Percentiles rank a stretch among this genome's conserved stretches.
phyloP scores from a whole-genome alignment of 2,888 invertebrate species.

The Pediacus dermestoides region DNA sequence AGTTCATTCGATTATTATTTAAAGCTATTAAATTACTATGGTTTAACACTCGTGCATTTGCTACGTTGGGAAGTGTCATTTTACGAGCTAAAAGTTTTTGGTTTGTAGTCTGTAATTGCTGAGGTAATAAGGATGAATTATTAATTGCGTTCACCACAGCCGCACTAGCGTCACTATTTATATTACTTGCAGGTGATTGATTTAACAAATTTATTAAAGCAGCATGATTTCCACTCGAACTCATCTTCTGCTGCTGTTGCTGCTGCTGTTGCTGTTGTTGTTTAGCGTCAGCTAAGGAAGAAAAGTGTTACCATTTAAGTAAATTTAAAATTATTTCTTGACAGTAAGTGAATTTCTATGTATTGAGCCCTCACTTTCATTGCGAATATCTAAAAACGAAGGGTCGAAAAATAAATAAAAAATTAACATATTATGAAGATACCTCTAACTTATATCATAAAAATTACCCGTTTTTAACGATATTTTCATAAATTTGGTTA shows the following conservation, averaged over 20 bases:
- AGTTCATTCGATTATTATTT: slow-evolving; percentile 41
- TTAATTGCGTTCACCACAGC: slow-evolving; percentile 52
- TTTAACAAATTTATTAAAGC: slow-evolving; percentile 75
- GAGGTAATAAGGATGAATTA: slow-evolving; percentile 43
- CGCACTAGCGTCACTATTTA: slow-evolving; percentile 58
- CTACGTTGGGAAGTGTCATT: slow-evolving; percentile 56
- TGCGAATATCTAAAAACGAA: too few relatives aligned
- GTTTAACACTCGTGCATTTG: slow-evolving; percentile 47
- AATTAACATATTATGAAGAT: too few relatives aligned
- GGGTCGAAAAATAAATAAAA: too few relatives aligned
- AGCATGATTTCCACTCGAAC: slow-evolving; percentile 60
- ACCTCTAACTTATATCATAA: too few relatives aligned
- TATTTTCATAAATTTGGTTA: too few relatives aligned
- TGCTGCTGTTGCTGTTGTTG: slow-evolving; percentile 35
- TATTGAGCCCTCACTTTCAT: too few relatives aligned
- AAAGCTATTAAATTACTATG: slow-evolving; percentile 49
- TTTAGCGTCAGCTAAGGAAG: slow-evolving; percentile 44
- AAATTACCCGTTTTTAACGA: too few relatives aligned
- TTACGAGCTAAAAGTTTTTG: slow-evolving; percentile 54
- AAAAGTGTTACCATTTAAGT: too few relatives aligned
- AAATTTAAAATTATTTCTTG: too few relatives aligned
- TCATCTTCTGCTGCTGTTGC: slow-evolving; percentile 36
- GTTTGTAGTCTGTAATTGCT: slow-evolving; percentile 40
- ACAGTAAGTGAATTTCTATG: too few relatives aligned
- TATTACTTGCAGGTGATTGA: slow-evolving; percentile 66